Conservation (phyloP, 2,113 vertebrate genomes). For the Thunnus thynnus region DNA sequence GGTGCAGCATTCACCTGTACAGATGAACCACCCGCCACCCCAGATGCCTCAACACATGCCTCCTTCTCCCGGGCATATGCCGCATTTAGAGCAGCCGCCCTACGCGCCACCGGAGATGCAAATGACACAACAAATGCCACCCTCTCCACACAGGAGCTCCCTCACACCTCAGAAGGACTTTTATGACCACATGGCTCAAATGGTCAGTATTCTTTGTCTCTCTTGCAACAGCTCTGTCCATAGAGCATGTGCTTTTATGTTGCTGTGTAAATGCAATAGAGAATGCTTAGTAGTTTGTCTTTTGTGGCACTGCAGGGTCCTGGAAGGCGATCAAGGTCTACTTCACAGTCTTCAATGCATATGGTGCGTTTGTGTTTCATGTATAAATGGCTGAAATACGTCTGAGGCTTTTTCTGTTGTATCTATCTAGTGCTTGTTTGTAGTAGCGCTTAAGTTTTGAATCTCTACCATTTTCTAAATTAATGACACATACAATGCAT, state of each 20-base stretch:
- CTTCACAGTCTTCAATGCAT: conserved; percentile 88
- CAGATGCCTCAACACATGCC: conserved; percentile 67
- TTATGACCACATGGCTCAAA: conserved; percentile 87
- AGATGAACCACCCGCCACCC: conserved; percentile 43
- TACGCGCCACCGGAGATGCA: conserved; percentile 68
- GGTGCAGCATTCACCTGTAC: conserved; percentile 64
- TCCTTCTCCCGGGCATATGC: conserved; percentile 72
- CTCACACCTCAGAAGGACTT: conserved; percentile 87
- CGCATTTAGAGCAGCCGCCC: conserved; percentile 52
- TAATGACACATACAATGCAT: too few species aligned
- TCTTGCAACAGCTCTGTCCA: neutral
- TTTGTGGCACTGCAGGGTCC: conserved; percentile 76
- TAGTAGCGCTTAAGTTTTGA: neutral
- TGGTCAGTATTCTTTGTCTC: conserved; percentile 82
- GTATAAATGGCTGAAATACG: neutral
- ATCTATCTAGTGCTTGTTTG: neutral
- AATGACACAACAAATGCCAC: conserved; percentile 77
- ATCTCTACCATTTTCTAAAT: too few species aligned
- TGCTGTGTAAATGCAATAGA: neutral
- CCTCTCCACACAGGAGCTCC: conserved; percentile 71
- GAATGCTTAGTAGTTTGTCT: conserved; percentile 12
- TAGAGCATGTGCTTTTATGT: neutral
- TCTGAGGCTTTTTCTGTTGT: neutral
- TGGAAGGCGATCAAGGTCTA: conserved; percentile 84
- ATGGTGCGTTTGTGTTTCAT: conserved; percentile 76